Base-by-base conservation (phyloP, 2,888 invertebrate genomes). In the Lasioglossum malachurum region DNA sequence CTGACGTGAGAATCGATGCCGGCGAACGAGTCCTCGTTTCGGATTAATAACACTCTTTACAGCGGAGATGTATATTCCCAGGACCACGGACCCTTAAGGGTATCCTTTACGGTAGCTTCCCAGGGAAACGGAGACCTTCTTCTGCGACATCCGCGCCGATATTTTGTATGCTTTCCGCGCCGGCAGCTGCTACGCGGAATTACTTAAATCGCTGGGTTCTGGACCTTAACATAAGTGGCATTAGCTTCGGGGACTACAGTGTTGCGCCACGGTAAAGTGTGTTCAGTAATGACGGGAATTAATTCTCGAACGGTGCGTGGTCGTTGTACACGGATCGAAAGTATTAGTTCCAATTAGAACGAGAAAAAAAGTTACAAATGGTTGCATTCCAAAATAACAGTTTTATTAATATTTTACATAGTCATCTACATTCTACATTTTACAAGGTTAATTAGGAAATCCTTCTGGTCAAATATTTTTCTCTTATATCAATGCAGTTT, bases 1-100 rank as follows among this genome's bases (percentile, higher is more conserved):
- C 83, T 85, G 86, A 88, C 88, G 88, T 86, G 86, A 86, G 88
- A 88, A 85, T 88, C 88, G 77, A 87, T 49, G 44, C 75, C 4
- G 35, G 23, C 46, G 57, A 67, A 53, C 53, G 82, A 80, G 71
- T 87, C 64, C 72, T 46, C 31, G 38, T 82, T 83, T 72, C 46
- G 74, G 57, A 87, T 87, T 87, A 87, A 87, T 78, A 77, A 78
- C 67, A 57, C 74, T 41, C 5, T 41, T 41, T 78, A 46, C 57
- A 23, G 16, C 23, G 44, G 60, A 60, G 27, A 60, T 72, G 57
- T 71, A 46, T 78, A 73, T 82, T 78, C 73, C 72, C 60, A 53
- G 67, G 35, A 69, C 53, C 44, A 10, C 75, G 67, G 38, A 14
- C 71, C 10, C 35, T 23, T 44, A n/a, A 57, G 69, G 35, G 8